A percentile compares a stretch with the other conserved stretches of the same genome.
These are phyloP conservation scores for Andinoacara biseriatus DNA, from an alignment of 2,113 vertebrate genomes.

Conservation along the genomic window DNA sequence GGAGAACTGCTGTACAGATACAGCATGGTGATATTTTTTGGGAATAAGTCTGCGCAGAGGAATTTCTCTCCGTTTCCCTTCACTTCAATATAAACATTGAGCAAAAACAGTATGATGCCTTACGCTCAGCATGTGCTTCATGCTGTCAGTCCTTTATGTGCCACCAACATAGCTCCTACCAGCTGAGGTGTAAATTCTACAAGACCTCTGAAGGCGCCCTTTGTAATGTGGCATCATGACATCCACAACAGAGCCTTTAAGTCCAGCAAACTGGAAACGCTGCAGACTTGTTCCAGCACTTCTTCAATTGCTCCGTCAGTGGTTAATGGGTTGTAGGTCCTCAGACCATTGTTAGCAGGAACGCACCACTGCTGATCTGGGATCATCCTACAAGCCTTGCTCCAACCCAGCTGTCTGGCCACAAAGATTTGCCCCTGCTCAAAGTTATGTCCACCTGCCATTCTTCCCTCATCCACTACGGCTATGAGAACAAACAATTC, in stretches of 20 bases:
- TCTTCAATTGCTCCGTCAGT: neutral
- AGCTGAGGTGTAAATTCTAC: neutral
- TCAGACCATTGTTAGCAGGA: neutral
- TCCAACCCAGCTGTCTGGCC: neutral
- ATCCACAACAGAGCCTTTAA: neutral
- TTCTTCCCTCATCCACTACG: neutral
- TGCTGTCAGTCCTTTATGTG: neutral
- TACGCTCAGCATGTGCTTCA: neutral
- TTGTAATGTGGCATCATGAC: neutral
- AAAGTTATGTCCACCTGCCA: neutral
- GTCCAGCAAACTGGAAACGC: neutral
- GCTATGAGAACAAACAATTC: neutral
- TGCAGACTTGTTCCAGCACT: neutral
- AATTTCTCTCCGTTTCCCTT: neutral
- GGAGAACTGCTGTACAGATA: neutral
- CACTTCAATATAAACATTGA: neutral
- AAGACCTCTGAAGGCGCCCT: conserved; percentile 2
- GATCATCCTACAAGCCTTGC: neutral
- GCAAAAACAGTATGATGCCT: neutral
- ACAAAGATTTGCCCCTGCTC: neutral
- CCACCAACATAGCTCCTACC: neutral
- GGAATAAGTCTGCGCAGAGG: neutral
- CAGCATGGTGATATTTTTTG: neutral
- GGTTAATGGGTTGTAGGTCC: neutral
- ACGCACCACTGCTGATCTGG: neutral